These are phyloP conservation scores for Ormyrus rosae DNA, from an alignment of 2,888 invertebrate species.

Conservation along the genomic window DNA sequence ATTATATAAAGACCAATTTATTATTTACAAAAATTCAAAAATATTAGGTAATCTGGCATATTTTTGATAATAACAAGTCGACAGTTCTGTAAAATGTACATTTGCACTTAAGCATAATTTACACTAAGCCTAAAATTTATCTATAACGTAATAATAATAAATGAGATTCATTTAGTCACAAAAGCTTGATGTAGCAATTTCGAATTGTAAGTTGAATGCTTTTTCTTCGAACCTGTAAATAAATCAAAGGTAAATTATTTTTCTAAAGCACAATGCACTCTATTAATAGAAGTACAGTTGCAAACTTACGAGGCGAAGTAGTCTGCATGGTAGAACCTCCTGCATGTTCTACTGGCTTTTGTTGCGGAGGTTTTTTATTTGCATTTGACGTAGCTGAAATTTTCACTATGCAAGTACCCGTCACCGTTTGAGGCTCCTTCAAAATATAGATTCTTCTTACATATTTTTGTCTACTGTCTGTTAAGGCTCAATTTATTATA, in stretches of 20 bases:
- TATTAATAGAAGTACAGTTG: background rate
- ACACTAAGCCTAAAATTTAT: too few relatives aligned
- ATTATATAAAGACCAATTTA: too few relatives aligned
- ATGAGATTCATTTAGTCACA: background rate
- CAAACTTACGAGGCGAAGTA: slow-evolving; percentile 22
- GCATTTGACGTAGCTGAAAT: slow-evolving; percentile 32
- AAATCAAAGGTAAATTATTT: background rate
- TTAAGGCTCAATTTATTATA: too few relatives aligned
- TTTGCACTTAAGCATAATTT: too few relatives aligned
- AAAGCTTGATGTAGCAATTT: slow-evolving; percentile 35
- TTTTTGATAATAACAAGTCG: too few relatives aligned
- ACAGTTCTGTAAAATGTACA: too few relatives aligned
- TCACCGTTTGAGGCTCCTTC: slow-evolving; percentile 45
- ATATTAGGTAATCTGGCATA: too few relatives aligned
- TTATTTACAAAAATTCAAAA: too few relatives aligned
- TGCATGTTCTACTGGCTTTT: slow-evolving; percentile 20
- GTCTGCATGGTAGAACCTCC: background rate
- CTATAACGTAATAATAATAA: background rate
- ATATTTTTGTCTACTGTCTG: background rate
- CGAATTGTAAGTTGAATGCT: background rate
- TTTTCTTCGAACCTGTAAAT: slow-evolving; percentile 36
- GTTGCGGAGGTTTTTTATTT: slow-evolving; percentile 22
- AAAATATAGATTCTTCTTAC: slow-evolving; percentile 39
- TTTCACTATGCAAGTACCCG: slow-evolving; percentile 47
- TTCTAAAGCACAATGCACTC: too few relatives aligned